Base-by-base conservation (phyloP, 2,888 invertebrate genomes). In the Caenorhabditis sulstoni region DNA sequence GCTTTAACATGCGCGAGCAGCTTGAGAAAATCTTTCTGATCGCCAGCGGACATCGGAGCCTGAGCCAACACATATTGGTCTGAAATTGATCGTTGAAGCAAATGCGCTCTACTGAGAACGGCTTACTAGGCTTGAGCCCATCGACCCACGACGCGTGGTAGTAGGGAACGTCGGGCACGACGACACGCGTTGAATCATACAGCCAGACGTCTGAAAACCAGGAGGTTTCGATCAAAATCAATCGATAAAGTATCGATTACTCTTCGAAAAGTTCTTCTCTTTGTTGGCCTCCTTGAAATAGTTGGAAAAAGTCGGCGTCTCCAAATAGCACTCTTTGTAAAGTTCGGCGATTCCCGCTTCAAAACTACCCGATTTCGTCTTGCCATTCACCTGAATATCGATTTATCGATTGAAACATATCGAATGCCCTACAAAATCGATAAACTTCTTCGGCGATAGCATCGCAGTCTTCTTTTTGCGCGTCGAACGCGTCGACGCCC, bases 61-160 rank as follows among this genome's bases (percentile, higher is more conserved):
- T 82, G 81, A 4, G 81, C 76, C 45, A 82, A 35, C 18, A 79
- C 50, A 66, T 82, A 82, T 39, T 71, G 66, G 44, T 64, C 79
- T 80, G 44, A 53, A 49, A 61, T 39, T 4, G 14, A 20, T 2
- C 9, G 23, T 16, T 12, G 41, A 22, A 14, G 3, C 18, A 16
- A 29, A 29, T 50, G 20, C 50, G 11, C 22, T 50, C 20, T 29
- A 52, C 2, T 47, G 47, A 2, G n/a, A 37, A 8, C 20, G 3
- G n/a, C 55, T 49, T 39, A 79, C 73, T 52, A 5, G 65, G 65
- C 12, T 35, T 59, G 4, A 47, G 23, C 1, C 79, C 79, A 39
- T 75, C 75, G 9, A 75, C 75, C 67, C 67, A 75, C 1, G 79
- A 79, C 3, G 79, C 75, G 44, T 79, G 79, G 53, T 61, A 61